A percentile compares a stretch with the other conserved stretches of the same genome.
These are phyloP conservation scores for Dasyurus viverrinus DNA, from an alignment of 2,113 vertebrate genomes.

Conservation along the genomic window DNA sequence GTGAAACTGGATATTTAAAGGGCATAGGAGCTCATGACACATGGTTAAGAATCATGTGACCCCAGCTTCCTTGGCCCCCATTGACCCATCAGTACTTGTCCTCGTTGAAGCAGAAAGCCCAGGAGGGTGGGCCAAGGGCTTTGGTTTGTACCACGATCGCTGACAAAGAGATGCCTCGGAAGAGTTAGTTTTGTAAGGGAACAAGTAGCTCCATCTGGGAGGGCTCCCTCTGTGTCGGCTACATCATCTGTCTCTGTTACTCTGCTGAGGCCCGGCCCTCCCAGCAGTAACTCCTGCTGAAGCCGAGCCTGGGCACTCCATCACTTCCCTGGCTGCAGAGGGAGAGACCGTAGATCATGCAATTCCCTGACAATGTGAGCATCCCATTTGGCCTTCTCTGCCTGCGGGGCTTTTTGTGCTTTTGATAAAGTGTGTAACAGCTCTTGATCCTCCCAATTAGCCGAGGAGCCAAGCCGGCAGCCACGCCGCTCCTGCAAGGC, in stretches of 20 bases:
- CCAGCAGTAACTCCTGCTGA: not conserved
- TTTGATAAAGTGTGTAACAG: not conserved
- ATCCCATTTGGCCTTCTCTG: not conserved
- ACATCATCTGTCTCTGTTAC: not conserved
- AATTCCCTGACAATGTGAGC: not conserved
- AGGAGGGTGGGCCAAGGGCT: not conserved
- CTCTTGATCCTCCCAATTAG: not conserved
- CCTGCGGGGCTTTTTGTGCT: not conserved
- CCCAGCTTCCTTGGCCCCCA: not conserved
- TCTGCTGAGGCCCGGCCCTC: not conserved
- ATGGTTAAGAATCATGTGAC: not conserved
- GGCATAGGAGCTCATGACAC: not conserved
- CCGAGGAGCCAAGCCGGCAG: not conserved
- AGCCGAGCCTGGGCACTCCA: not conserved
- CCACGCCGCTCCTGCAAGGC: not conserved
- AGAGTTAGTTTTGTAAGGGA: not conserved
- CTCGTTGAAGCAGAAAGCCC: not conserved
- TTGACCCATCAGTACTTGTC: not conserved
- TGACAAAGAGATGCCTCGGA: not conserved
- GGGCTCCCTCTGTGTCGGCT: not conserved
- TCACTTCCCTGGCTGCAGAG: not conserved
- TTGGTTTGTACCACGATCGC: not conserved
- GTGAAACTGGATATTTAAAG: constrained; percentile 52
- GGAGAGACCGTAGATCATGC: not conserved
- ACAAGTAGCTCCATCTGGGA: not conserved